These are phyloP conservation scores for Zaprionus lachaisei DNA, from an alignment of 1,140 invertebrate species.

Conservation along the genomic window DNA sequence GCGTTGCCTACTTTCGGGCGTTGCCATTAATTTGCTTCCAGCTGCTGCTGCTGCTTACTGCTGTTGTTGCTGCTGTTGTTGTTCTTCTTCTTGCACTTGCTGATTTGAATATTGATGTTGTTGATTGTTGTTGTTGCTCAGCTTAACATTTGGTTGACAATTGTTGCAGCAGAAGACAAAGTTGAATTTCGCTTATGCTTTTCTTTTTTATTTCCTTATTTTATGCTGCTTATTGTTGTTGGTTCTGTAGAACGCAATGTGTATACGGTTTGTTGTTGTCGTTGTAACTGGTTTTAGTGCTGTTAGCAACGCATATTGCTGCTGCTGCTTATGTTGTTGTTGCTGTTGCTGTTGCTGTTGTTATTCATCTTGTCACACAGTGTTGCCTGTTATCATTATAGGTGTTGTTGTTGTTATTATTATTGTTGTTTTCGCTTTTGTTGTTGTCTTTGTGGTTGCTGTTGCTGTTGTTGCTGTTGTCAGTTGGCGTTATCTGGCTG, in stretches of 20 bases:
- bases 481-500: conserved; percentile 12
- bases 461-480: not conserved
- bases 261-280: conserved; percentile 4
- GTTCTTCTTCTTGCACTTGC: not conserved
- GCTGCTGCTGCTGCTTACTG: not conserved
- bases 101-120: conserved; percentile 19
- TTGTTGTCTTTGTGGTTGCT: conserved; percentile 21
- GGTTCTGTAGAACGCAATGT: not conserved
- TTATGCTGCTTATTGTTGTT: conserved; percentile 5
- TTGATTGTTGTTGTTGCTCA: conserved; percentile 9
- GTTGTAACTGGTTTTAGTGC: not conserved
- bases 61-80: not conserved
- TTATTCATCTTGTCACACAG: conserved; percentile 33
- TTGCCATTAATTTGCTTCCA: conserved; percentile 43
- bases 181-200: conserved; percentile 22
- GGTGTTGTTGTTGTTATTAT: conserved; percentile 18
- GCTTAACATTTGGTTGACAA: conserved; percentile 30
- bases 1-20: conserved; percentile 50
- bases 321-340: not conserved
- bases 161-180: conserved; percentile 34
- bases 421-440: conserved; percentile 29
- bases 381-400: conserved; percentile 17
- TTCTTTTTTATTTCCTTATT: not conserved
- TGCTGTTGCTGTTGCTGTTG: conserved; percentile 11
- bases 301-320: not conserved